phyloP scores from a whole-genome alignment of 2,888 invertebrate species.

The Macrophya alboannulata region DNA sequence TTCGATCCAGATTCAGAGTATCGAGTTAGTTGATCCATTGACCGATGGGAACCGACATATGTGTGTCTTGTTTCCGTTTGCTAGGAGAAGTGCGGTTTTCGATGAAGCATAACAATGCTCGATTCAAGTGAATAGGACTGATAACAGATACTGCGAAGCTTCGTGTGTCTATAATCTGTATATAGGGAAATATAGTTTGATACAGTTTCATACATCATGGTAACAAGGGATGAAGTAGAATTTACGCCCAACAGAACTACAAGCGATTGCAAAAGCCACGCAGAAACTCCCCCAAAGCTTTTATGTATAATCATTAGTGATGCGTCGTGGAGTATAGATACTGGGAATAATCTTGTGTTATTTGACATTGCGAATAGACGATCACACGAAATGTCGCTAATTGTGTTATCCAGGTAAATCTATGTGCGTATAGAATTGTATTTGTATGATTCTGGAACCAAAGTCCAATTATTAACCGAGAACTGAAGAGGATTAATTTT shows the following conservation, averaged over 20 bases:
- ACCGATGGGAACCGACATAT: neutral
- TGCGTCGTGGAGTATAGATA: neutral
- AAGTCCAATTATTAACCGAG: neutral
- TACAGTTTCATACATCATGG: slow-evolving; percentile 8
- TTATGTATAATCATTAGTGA: neutral
- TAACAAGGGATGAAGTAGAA: slow-evolving; percentile 3
- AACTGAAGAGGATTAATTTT: neutral
- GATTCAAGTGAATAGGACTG: neutral
- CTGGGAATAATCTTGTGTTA: neutral
- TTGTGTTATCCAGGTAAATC: neutral
- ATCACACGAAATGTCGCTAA: neutral
- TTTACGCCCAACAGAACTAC: neutral
- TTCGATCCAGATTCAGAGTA: neutral
- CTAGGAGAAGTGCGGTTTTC: neutral
- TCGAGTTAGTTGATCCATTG: neutral
- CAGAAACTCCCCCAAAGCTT: neutral
- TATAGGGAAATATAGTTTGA: neutral
- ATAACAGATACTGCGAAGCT: slow-evolving; percentile 8
- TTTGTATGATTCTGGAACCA: neutral
- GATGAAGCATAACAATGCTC: neutral
- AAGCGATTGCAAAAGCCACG: neutral
- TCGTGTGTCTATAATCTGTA: slow-evolving; percentile 2
- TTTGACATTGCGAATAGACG: neutral
- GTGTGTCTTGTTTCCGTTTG: neutral
- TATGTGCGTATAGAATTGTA: neutral